These are phyloP conservation scores for Nematostella vectensis DNA, from an alignment of 92 coral and sea anemone species.

Conservation along the genomic window DNA sequence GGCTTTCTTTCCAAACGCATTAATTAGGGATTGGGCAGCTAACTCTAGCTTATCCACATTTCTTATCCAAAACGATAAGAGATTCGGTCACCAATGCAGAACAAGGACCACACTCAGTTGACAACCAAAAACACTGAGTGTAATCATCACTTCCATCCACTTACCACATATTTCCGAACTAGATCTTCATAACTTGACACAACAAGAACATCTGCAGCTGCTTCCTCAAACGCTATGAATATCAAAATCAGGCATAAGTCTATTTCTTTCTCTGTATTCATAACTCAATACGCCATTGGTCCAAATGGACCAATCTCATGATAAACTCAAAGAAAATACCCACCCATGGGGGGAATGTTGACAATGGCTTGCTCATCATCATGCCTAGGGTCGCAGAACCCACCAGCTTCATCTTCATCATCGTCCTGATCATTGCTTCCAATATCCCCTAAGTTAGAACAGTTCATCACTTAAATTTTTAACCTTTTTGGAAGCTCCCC, in stretches of 20 bases:
- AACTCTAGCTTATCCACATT: neutral
- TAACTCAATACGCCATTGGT: neutral
- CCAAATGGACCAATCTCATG: no score
- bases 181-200: constrained; percentile 96
- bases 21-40: no score
- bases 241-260: neutral
- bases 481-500: no score
- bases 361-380: constrained; percentile 19
- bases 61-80: no score
- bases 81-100: no score
- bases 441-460: neutral
- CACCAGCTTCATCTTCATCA: constrained; percentile 24
- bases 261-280: neutral
- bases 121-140: no score
- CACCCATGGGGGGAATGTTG: no score
- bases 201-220: constrained; percentile 63
- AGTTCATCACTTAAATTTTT: no score
- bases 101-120: no score
- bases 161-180: constrained; percentile 83
- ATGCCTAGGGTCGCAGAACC: constrained; percentile 15
- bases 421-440: constrained; percentile 21
- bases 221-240: constrained; percentile 62
- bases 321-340: no score
- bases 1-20: no score
- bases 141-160: no score